phyloP scores from a whole-genome alignment of 2,797 vertebrate species.

The Sebastes paucispinis region DNA sequence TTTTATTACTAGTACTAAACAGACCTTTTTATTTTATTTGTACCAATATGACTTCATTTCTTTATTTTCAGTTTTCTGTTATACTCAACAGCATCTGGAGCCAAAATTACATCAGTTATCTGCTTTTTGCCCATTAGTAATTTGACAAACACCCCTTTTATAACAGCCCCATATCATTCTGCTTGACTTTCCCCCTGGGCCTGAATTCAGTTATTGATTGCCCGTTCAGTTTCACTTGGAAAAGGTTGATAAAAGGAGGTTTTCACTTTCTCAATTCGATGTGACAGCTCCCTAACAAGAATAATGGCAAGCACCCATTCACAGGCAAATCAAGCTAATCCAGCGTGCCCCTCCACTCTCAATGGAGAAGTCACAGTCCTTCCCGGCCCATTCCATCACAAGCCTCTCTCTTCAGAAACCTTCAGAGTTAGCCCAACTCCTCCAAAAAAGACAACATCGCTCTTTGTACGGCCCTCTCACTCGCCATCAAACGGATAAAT shows the following conservation, averaged over 20 bases:
- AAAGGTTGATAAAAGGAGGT: constrained; percentile 98
- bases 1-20: constrained; percentile 29
- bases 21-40: constrained; percentile 39
- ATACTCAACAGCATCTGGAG: constrained; percentile 80
- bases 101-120: constrained; percentile 89
- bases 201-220: constrained; percentile 97
- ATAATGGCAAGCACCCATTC: constrained; percentile 98
- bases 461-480: constrained; percentile 86
- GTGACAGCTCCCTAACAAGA: constrained; percentile 99
- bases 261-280: constrained; percentile 99
- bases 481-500: constrained; percentile 78
- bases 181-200: constrained; percentile 94
- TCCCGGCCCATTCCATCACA: constrained; percentile 96
- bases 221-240: constrained; percentile 94
- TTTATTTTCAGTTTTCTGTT: constrained; percentile 78
- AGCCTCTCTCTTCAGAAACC: constrained; percentile 91
- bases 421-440: constrained; percentile 88
- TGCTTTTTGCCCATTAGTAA: constrained; percentile 86
- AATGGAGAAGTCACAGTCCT: constrained; percentile 95
- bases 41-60: constrained; percentile 59
- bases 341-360: constrained; percentile 95
- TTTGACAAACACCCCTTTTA: constrained; percentile 89
- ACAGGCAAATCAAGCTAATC: constrained; percentile 99
- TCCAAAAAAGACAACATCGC: constrained; percentile 89
- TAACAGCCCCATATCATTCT: constrained; percentile 91